Base-by-base conservation (phyloP, 2,888 invertebrate species). In the Byasa hedistus region DNA sequence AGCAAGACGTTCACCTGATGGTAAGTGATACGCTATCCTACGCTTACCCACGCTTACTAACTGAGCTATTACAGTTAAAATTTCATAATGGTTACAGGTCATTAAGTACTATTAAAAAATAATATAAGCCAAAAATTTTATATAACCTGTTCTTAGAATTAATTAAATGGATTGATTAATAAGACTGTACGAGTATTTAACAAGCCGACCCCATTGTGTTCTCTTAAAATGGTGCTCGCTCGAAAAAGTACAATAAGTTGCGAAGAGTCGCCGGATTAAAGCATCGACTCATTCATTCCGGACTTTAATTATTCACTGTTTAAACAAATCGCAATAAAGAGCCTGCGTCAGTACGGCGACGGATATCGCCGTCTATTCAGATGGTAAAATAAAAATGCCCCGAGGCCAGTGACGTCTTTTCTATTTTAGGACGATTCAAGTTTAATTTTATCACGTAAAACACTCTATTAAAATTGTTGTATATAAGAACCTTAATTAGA, bases 291-390 rank as follows among this genome's bases (percentile, higher is more conserved):
- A 86, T 87, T 87, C 85, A 84, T 85, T 85, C 79, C 75, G 71
- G 79, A 83, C 78, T 87, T 90, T 91, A 90, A 91, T 91, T 90
- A 88, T 89, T 83, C 83, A 78, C 84, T 88, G 85, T 89, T 90
- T 87, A 90, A 90, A 90, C 86, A 89, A 86, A 88, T 86, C 84
- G 84, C 83, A 85, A 86, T 85, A 83, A 84, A 84, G 81, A 83
- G 76, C 76, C 77, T 77, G 77, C 75, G 75, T 75, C 78, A 76
- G 77, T 76, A 73, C 77, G 79, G 76, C 75, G 73, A 78, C 76
- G 73, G 77, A 77, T 64, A 78, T 71, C 71, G 71, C 69, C 75
- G 79, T 73, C 70, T 68, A 68, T 67, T 76, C 77, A 82, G 83
- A 84, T 82, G 77, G 73, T 76, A 74, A 72, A 72, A 75, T 71